Evolutionary conservation across 2,888 invertebrate species (phyloP).

Genomic region (Endotricha flammealis): DNA sequence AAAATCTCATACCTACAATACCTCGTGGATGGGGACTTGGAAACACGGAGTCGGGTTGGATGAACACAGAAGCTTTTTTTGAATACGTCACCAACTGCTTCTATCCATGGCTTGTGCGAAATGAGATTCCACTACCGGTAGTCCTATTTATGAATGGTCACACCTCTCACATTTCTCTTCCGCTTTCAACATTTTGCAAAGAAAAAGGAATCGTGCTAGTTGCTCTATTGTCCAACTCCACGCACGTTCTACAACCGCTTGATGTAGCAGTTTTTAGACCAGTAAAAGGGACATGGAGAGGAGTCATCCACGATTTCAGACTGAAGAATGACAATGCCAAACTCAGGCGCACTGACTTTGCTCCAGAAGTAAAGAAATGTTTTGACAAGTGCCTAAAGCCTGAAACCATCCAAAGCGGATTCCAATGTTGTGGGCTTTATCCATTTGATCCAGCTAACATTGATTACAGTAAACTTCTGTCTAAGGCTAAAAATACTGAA

Average conservation of each 20-base stretch:
- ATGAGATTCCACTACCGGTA: slow-evolving; percentile 18
- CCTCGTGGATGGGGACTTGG: slow-evolving; percentile 24
- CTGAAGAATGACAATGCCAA: too few species aligned
- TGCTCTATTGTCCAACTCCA: slow-evolving; percentile 15
- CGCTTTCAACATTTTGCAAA: slow-evolving; percentile 14
- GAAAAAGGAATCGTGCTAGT: slow-evolving; percentile 15
- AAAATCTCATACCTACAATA: slow-evolving; percentile 11
- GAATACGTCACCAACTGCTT: slow-evolving; percentile 39
- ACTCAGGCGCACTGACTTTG: too few species aligned
- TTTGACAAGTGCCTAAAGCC: too few species aligned
- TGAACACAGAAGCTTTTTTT: slow-evolving; percentile 35
- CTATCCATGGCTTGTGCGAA: slow-evolving; percentile 26
- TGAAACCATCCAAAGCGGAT: too few species aligned
- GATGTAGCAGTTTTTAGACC: slow-evolving; percentile 21
- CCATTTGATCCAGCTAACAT: too few species aligned
- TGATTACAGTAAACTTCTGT: too few species aligned
- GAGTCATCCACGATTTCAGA: too few species aligned
- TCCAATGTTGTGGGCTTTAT: too few species aligned
- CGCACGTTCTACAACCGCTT: slow-evolving; percentile 19
- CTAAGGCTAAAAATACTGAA: too few species aligned
- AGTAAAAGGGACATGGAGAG: slow-evolving; percentile 18
- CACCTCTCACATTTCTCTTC: slow-evolving; percentile 19
- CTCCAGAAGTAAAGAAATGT: too few species aligned
- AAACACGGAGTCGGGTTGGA: slow-evolving; percentile 34
- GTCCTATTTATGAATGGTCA: slow-evolving; percentile 20